Base-by-base conservation (phyloP, 2,113 vertebrate genomes). In the Seriola rivoliana region DNA sequence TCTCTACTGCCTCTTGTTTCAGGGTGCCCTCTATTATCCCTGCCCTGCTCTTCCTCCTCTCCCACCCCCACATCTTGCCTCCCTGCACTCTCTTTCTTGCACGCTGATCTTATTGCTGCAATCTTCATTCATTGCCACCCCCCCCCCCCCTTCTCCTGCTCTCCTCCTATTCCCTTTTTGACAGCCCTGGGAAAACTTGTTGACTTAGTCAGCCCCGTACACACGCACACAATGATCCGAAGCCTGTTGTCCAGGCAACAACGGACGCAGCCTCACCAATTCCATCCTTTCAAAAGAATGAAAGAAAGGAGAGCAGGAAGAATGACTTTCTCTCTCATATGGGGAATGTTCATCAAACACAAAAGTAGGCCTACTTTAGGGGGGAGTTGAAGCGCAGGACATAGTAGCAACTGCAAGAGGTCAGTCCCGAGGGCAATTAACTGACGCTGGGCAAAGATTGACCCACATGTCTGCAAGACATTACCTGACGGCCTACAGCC, bases 101-200 rank as follows among this genome's bases (percentile, higher is more conserved):
- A 48, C 19, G 8, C 81, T 85, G 85, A 77, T 86, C 89, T 92
- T 91, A 92, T 89, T 92, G 87, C 83, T 74, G 63, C 75, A 89
- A 75, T 88, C 86, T 87, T 79, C 58, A 86, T 93, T 92, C 80
- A 88, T 72, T 85, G 34, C 36, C 44, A 66, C 59, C 62, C 32
- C 54, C 19, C 63, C 21, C 13, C 48, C 54, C 36, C 60, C 12
- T 63, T 68, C 50, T 78, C n/a, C 75, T 65, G 55, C 64, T 85
- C 80, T 81, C 81, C 85, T 81, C 77, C 63, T 48, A 62, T 80
- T 84, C 80, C 81, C 63, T 91, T 89, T 90, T 84, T 92, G 87
- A 86, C 87, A 83, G 84, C 85, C 93, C 94, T 96, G 94, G 94
- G 94, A 96, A 94, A 96, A 95, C 91, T 90, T 68, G 86, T 94